A percentile compares a stretch with the other conserved stretches of the same genome.
Conservation (phyloP, 2,113 vertebrate species). For the Ranitomeya imitator region DNA sequence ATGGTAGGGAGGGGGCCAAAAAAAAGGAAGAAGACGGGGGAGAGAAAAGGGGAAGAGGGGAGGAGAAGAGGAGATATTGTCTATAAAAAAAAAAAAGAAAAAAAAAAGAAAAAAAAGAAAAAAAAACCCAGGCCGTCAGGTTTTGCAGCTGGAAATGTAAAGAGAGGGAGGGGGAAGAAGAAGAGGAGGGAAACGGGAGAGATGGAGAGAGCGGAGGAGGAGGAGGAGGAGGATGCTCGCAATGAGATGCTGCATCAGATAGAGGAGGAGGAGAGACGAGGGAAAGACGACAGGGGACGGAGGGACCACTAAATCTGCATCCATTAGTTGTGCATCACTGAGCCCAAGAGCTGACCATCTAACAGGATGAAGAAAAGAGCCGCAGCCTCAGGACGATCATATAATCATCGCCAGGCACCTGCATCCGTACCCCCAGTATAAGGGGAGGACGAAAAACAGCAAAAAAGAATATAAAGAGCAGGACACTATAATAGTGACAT, state of each 20-base stretch:
- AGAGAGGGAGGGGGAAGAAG: slow-evolving; percentile 45
- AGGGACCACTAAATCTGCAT: neutral
- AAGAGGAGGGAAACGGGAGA: neutral
- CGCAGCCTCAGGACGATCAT: too few species aligned
- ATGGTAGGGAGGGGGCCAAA: neutral
- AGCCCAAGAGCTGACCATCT: slow-evolving; percentile 12
- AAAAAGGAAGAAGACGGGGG: slow-evolving; percentile 18
- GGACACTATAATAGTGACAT: too few species aligned
- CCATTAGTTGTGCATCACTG: slow-evolving; percentile 5
- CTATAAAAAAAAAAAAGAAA: slow-evolving; percentile 48
- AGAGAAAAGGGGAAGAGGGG: slow-evolving; percentile 21
- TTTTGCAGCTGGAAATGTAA: slow-evolving; percentile 57
- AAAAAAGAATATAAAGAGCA: too few species aligned
- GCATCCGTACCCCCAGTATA: too few species aligned
- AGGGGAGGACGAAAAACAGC: too few species aligned
- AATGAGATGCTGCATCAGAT: slow-evolving; percentile 58
- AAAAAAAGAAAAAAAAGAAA: slow-evolving; percentile 38
- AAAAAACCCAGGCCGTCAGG: slow-evolving; percentile 49
- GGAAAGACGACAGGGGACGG: slow-evolving; percentile 32
- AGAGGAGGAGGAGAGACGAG: slow-evolving; percentile 49
- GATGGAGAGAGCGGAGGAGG: slow-evolving; percentile 7
- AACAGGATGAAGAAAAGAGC: neutral
- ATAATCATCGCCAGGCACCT: too few species aligned
- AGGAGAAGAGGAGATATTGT: slow-evolving; percentile 49
- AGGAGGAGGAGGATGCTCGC: slow-evolving; percentile 49